These are phyloP conservation scores for Equus quagga DNA, from an alignment of 2,113 vertebrate species.

Conservation along the genomic window DNA sequence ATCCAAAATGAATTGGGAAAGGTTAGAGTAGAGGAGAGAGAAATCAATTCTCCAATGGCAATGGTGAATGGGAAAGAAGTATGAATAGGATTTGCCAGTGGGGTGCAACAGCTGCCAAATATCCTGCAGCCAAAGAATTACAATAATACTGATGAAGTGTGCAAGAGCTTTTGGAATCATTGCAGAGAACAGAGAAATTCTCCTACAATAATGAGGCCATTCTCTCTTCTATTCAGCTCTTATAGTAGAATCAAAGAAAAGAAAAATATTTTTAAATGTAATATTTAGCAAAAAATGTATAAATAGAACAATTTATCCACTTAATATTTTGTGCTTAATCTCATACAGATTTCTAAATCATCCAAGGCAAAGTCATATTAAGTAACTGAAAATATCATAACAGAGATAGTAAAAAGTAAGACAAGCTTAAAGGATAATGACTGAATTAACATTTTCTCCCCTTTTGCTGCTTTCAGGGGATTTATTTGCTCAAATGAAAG, in stretches of 20 bases:
- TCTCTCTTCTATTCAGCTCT: conserved; percentile 87
- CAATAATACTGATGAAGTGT: conserved; percentile 98
- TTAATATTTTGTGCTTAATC: conserved; percentile 74
- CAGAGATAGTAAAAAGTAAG: conserved; percentile 74
- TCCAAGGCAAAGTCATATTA: conserved; percentile 62
- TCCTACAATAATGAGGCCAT: conserved; percentile 91
- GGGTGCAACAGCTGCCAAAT: conserved; percentile 98
- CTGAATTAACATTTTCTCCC: conserved; percentile 24
- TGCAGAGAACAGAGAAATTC: conserved; percentile 92
- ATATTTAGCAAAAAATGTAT: conserved; percentile 81
- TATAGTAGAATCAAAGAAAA: conserved; percentile 81
- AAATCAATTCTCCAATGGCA: conserved; percentile 97
- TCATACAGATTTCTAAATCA: conserved; percentile 67
- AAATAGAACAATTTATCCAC: conserved; percentile 79
- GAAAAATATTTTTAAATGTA: conserved; percentile 80
- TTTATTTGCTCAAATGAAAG: conserved; percentile 60
- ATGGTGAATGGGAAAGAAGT: conserved; percentile 93
- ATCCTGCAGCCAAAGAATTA: conserved; percentile 97
- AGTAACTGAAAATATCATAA: conserved; percentile 74
- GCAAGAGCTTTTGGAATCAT: conserved; percentile 93
- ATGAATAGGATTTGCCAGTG: conserved; percentile 98
- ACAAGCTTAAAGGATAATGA: conserved; percentile 50
- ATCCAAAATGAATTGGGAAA: conserved; percentile 95
- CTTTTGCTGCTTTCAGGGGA: conserved; percentile 16
- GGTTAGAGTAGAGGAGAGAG: conserved; percentile 93